Conservation (phyloP, 2,113 vertebrate genomes). For the Plotosus lineatus region DNA sequence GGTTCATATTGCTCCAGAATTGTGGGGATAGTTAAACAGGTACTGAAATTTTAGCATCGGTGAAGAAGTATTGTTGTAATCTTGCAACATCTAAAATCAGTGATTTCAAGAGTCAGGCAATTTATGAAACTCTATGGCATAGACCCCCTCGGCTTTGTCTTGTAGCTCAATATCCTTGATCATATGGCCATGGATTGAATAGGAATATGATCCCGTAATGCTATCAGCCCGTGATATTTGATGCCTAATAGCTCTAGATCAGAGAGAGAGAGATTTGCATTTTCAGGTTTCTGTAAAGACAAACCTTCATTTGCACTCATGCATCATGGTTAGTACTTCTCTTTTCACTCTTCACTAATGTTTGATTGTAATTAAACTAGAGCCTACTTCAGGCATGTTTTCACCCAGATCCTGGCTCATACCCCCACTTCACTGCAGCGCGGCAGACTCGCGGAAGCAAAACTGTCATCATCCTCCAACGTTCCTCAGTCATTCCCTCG, state of each 20-base stretch:
- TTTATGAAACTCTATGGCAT: background rate
- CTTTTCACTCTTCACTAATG: slow-evolving; percentile 17
- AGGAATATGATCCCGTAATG: slow-evolving; percentile 11
- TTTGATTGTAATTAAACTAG: slow-evolving; percentile 40
- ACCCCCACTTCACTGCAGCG: too few relatives aligned
- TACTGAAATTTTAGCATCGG: background rate
- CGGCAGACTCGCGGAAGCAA: too few relatives aligned
- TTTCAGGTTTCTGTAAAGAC: slow-evolving; percentile 27
- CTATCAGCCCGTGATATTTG: background rate
- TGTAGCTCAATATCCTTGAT: background rate
- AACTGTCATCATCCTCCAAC: too few relatives aligned
- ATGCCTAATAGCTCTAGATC: background rate
- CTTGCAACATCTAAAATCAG: background rate
- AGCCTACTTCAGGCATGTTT: slow-evolving; percentile 22
- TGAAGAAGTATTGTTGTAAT: background rate
- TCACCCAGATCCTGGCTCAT: slow-evolving; percentile 11
- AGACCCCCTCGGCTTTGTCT: background rate
- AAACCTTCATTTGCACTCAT: background rate
- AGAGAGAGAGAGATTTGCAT: background rate
- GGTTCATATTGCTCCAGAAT: background rate
- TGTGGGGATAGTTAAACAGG: background rate
- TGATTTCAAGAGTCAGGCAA: slow-evolving; percentile 14
- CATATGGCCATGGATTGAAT: slow-evolving; percentile 6
- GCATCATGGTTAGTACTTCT: background rate
- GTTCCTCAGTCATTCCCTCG: too few relatives aligned